Percentiles rank a stretch among this genome's conserved stretches.
Evolutionary conservation across 2,888 invertebrate species (phyloP).

Genomic region (Synanthedon andrenaeformis): DNA sequence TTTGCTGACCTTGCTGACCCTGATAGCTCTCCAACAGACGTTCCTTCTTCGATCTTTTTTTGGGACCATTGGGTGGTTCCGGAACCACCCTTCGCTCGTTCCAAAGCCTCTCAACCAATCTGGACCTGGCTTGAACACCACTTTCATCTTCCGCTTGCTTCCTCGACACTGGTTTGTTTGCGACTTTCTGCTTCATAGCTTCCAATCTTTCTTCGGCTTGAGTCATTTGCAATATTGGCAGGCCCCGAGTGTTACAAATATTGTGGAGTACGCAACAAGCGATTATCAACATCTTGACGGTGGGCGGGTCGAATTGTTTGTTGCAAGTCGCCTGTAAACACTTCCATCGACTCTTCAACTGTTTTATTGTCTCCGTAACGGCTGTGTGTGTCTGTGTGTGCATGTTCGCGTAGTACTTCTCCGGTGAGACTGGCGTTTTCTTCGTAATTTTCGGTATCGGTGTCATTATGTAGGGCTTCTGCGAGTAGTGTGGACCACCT

Average conservation of each 20-base stretch:
- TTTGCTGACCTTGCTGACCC: constrained; percentile 4
- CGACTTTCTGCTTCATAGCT: constrained; percentile 57
- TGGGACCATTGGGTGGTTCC: constrained; percentile 28
- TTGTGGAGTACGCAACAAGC: constrained; percentile 53
- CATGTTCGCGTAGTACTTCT: constrained; percentile 48
- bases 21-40: constrained; percentile 26
- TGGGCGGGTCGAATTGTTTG: constrained; percentile 48
- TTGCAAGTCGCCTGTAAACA: constrained; percentile 55
- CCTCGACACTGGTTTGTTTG: constrained; percentile 44
- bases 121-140: constrained; percentile 30
- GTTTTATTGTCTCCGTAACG: constrained; percentile 46
- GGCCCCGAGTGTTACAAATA: constrained; percentile 34
- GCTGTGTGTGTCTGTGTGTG: constrained; percentile 36
- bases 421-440: constrained; percentile 52
- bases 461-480: constrained; percentile 49
- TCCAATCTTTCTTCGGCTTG: constrained; percentile 50
- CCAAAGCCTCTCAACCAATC: constrained; percentile 44
- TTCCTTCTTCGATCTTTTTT: constrained; percentile 48
- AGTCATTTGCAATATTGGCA: constrained; percentile 39
- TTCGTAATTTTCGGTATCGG: constrained; percentile 56
- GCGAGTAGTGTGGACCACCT: constrained; percentile 52
- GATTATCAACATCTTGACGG: constrained; percentile 43
- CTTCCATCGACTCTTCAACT: constrained; percentile 56
- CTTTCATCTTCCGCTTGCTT: constrained; percentile 35
- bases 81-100: constrained; percentile 37